Evolutionary conservation across 2,888 invertebrate species (phyloP).

Genomic region (Macropis europaea): DNA sequence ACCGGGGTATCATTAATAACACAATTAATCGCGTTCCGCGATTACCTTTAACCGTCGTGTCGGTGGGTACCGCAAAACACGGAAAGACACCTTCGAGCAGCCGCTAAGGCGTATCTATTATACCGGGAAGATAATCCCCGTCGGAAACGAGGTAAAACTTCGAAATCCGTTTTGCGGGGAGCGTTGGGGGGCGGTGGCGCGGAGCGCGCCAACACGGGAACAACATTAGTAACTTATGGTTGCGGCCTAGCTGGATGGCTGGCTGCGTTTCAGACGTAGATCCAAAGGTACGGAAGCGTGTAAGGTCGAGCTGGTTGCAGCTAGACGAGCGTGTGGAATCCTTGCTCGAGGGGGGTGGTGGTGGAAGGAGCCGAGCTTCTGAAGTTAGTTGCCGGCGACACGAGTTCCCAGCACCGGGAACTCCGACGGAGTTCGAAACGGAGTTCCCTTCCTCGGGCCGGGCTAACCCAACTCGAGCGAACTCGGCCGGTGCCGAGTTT

Average conservation of each 20-base stretch:
- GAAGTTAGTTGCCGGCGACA: slow-evolving; percentile 77
- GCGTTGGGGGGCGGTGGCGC: slow-evolving; percentile 36
- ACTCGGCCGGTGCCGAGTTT: slow-evolving; percentile 54
- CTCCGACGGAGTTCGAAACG: slow-evolving; percentile 66
- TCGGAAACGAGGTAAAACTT: slow-evolving; percentile 47
- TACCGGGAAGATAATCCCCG: slow-evolving; percentile 45
- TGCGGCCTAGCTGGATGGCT: slow-evolving; percentile 71
- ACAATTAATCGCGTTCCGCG: slow-evolving; percentile 7
- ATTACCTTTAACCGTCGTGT: slow-evolving; percentile 46
- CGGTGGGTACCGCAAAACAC: slow-evolving; percentile 41
- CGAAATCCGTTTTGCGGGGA: slow-evolving; percentile 43
- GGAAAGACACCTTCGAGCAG: slow-evolving; percentile 49
- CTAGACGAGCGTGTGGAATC: slow-evolving; percentile 62
- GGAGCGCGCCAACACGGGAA: slow-evolving; percentile 74
- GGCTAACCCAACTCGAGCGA: slow-evolving; percentile 45
- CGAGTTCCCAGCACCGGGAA: slow-evolving; percentile 68
- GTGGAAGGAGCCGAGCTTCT: slow-evolving; percentile 49
- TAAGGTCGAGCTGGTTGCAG: slow-evolving; percentile 64
- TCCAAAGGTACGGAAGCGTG: slow-evolving; percentile 55
- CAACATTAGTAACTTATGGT: slow-evolving; percentile 79
- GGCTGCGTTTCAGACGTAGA: slow-evolving; percentile 62
- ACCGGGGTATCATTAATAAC: background rate
- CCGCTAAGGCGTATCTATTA: slow-evolving; percentile 48
- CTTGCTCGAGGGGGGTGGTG: slow-evolving; percentile 38
- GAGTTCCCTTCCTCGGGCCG: slow-evolving; percentile 61